Conservation (phyloP, 2,113 vertebrate species). For the Gymnorhina tibicen region DNA sequence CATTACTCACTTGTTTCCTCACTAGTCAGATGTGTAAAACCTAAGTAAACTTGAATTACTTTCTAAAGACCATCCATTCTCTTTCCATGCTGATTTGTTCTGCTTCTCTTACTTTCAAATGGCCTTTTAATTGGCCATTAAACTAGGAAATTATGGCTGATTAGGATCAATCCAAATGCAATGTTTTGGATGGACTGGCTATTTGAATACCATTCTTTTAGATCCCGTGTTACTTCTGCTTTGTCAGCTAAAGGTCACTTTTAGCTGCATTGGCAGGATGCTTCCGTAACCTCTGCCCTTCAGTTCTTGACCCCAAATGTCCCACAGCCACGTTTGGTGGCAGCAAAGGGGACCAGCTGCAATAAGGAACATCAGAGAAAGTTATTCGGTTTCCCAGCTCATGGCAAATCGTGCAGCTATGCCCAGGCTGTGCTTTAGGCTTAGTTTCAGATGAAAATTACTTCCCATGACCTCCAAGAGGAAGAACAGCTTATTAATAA, state of each 20-base stretch:
- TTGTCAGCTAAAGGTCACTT: conserved; percentile 67
- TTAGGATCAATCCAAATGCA: conserved; percentile 64
- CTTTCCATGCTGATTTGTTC: conserved; percentile 46
- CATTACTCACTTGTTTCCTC: not conserved
- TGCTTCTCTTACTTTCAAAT: conserved; percentile 69
- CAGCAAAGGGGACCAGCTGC: not conserved
- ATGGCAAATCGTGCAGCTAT: not conserved
- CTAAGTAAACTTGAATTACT: conserved; percentile 39
- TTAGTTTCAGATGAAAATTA: not conserved
- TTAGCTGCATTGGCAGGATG: conserved; percentile 20
- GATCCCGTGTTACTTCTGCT: conserved; percentile 18
- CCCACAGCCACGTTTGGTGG: not conserved
- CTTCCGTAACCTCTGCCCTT: conserved; percentile 53
- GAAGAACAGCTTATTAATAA: not conserved
- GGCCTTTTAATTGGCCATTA: conserved; percentile 68
- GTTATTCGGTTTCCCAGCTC: not conserved
- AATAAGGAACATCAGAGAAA: not conserved
- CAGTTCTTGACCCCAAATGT: conserved; percentile 44
- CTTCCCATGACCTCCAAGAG: not conserved
- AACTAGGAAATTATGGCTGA: conserved; percentile 65
- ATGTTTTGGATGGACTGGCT: conserved; percentile 40
- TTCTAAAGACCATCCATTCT: not conserved
- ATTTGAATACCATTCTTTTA: conserved; percentile 39
- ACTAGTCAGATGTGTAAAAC: conserved; percentile 28
- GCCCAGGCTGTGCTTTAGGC: too few relatives aligned